These are phyloP conservation scores for Platysteira castanea DNA, from an alignment of 2,113 vertebrate species.

Conservation along the genomic window DNA sequence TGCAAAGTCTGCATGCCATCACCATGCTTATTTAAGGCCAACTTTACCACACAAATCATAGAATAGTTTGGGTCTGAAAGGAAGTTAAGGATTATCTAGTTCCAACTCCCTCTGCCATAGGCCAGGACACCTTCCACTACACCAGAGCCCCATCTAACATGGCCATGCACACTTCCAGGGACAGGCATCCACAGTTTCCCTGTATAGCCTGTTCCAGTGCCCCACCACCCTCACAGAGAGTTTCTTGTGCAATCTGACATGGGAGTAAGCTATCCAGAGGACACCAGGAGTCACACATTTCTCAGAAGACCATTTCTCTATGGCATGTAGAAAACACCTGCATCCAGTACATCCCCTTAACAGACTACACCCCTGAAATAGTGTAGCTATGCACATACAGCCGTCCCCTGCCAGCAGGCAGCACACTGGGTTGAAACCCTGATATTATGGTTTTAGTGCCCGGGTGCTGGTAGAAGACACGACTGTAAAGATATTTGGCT, in stretches of 20 bases:
- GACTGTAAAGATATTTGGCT: not conserved
- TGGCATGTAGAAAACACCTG: rapidly evolving
- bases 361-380: not conserved
- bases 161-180: not conserved
- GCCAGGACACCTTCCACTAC: not conserved
- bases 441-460: rapidly evolving
- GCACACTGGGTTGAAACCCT: not conserved
- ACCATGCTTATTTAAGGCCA: not conserved
- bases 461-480: not conserved
- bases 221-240: not conserved
- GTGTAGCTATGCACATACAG: not conserved
- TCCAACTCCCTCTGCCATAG: not conserved
- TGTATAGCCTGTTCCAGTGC: not conserved
- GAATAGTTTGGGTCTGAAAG: not conserved
- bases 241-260: not conserved
- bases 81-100: not conserved
- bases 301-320: not conserved
- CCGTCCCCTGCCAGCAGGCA: not conserved
- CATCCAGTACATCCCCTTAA: no score
- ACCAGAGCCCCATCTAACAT: not conserved
- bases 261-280: not conserved
- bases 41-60: not conserved
- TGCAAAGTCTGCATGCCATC: not conserved
- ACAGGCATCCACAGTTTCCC: not conserved
- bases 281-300: not conserved